Evolutionary conservation across 1,140 invertebrate species (phyloP).

Genomic region (Apocrypta bakeri): DNA sequence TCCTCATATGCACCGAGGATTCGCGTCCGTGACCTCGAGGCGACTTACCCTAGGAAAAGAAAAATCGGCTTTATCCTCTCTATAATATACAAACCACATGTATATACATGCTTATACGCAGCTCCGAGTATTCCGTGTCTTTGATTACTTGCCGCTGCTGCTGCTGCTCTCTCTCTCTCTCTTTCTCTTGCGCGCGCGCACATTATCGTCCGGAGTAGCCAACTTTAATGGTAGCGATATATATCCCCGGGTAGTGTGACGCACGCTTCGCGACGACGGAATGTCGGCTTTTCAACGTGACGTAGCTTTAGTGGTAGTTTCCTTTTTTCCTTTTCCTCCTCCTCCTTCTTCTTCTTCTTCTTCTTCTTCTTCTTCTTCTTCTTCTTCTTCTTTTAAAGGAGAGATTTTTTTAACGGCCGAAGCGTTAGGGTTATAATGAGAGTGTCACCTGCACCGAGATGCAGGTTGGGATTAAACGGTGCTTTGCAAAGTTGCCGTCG

Average conservation of each 20-base stretch:
- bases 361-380: no score
- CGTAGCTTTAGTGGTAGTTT: neutral
- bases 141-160: slow-evolving; percentile 13
- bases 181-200: neutral
- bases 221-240: slow-evolving; percentile 4
- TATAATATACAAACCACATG: slow-evolving; percentile 1
- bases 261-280: neutral
- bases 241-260: neutral
- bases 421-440: neutral
- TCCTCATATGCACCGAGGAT: neutral
- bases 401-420: neutral
- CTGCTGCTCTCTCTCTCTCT: slow-evolving; percentile 14
- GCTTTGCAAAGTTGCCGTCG: neutral
- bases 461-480: neutral
- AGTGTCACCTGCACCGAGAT: neutral
- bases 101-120: neutral
- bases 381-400: no score
- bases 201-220: neutral
- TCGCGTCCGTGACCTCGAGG: neutral
- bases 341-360: no score
- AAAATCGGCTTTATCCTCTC: neutral
- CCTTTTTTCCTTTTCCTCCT: neutral
- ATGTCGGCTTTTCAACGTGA: neutral
- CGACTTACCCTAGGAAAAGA: neutral
- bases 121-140: neutral